Evolutionary conservation across 2,797 vertebrate species (phyloP).

Genomic region (Hyperoplus immaculatus): DNA sequence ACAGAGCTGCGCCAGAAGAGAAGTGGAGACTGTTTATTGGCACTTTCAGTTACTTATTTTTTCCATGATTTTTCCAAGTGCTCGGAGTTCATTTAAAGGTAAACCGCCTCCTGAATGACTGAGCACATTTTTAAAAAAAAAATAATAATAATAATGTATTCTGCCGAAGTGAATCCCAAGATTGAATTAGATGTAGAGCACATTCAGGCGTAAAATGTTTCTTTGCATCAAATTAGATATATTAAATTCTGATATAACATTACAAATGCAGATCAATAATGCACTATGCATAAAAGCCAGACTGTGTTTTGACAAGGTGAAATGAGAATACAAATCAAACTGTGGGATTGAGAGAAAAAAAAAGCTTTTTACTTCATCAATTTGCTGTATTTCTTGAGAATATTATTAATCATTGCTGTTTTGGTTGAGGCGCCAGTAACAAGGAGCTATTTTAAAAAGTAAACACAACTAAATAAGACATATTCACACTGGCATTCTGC

Average conservation of each 20-base stretch:
- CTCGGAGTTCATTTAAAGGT: constrained; percentile 61
- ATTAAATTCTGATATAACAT: constrained; percentile 59
- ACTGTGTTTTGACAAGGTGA: constrained; percentile 49
- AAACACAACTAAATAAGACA: constrained; percentile 43
- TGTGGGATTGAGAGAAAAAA: constrained; percentile 39
- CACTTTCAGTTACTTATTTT: constrained; percentile 73
- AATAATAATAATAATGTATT: constrained; percentile 60
- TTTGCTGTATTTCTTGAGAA: constrained; percentile 25
- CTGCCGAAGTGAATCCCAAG: constrained; percentile 52
- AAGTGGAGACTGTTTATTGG: constrained; percentile 53
- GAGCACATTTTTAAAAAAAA: constrained; percentile 33
- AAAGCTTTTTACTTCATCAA: constrained; percentile 28
- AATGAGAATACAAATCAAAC: constrained; percentile 57
- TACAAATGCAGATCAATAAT: constrained; percentile 53
- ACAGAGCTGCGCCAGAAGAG: constrained; percentile 23
- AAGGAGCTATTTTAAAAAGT: neutral
- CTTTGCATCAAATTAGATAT: constrained; percentile 55
- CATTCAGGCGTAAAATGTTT: constrained; percentile 68
- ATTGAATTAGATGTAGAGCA: constrained; percentile 60
- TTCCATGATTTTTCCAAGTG: constrained; percentile 64
- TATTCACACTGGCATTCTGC: neutral
- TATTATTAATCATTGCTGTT: constrained; percentile 16
- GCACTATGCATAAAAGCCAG: constrained; percentile 56
- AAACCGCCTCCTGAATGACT: constrained; percentile 58
- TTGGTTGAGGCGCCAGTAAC: constrained; percentile 3